These are phyloP conservation scores for Passer montanus DNA, from an alignment of 2,113 vertebrate species.

Conservation along the genomic window DNA sequence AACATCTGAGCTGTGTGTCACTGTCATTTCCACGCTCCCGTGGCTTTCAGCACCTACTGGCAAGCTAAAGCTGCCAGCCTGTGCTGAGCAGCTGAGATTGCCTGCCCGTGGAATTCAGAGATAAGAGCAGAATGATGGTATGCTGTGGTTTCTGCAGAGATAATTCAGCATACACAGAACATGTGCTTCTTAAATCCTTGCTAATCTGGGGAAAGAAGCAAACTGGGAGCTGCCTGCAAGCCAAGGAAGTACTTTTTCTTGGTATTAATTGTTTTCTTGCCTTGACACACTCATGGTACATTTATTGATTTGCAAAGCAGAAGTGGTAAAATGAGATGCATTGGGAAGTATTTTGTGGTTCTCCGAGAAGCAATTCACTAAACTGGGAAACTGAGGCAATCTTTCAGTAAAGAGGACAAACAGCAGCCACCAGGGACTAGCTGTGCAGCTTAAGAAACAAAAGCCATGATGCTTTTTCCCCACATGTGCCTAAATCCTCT, in stretches of 20 bases:
- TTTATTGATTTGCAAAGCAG: neutral
- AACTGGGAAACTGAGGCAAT: neutral
- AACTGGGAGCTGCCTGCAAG: neutral
- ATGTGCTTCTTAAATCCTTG: neutral
- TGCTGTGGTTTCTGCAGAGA: neutral
- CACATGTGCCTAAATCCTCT: neutral
- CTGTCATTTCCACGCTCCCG: neutral
- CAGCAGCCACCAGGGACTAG: neutral
- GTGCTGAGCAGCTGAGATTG: neutral
- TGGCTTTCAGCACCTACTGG: neutral
- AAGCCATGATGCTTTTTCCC: neutral
- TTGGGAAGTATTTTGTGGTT: neutral
- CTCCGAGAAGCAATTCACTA: neutral
- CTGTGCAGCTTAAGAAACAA: neutral
- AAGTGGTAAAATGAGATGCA: neutral
- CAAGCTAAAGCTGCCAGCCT: neutral
- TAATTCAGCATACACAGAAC: neutral
- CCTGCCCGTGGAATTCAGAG: neutral
- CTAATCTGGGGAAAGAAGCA: neutral
- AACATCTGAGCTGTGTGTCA: neutral
- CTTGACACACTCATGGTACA: neutral
- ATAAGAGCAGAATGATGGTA: neutral
- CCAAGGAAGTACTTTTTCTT: neutral
- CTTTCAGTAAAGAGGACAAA: neutral
- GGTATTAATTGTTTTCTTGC: neutral